Percentiles rank a stretch among this genome's conserved stretches.
These are phyloP conservation scores for Lipophrys pholis DNA, from an alignment of 2,113 vertebrate species.

Conservation along the genomic window DNA sequence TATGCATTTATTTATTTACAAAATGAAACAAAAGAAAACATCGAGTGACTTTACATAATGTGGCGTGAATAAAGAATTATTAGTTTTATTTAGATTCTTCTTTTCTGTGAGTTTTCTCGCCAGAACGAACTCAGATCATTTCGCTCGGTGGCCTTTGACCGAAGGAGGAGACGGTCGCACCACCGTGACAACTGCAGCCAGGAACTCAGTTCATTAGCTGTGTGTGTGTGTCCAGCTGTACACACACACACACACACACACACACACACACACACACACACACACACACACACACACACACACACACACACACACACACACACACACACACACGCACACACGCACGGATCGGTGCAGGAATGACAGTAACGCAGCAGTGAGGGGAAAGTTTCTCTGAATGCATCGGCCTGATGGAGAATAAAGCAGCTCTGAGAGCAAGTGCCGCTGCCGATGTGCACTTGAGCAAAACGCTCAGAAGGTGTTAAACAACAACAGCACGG, in stretches of 20 bases:
- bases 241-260: slow-evolving; percentile 57
- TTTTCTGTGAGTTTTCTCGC: neutral
- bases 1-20: too few relatives aligned
- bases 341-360: slow-evolving; percentile 34
- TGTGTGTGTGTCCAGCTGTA: slow-evolving; percentile 79
- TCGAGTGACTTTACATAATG: too few relatives aligned
- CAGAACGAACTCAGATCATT: slow-evolving; percentile 3
- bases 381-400: slow-evolving; percentile 5
- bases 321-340: slow-evolving; percentile 42
- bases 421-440: too few relatives aligned
- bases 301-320: slow-evolving; percentile 23
- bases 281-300: slow-evolving; percentile 42
- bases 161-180: slow-evolving; percentile 58
- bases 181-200: slow-evolving; percentile 67
- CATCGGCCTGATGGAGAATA: neutral
- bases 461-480: neutral
- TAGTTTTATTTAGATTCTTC: too few relatives aligned
- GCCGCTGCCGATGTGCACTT: neutral
- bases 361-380: slow-evolving; percentile 21
- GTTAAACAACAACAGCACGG: neutral
- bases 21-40: too few relatives aligned
- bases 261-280: slow-evolving; percentile 3
- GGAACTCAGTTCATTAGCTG: slow-evolving; percentile 76
- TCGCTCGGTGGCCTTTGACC: slow-evolving; percentile 38
- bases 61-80: too few relatives aligned